phyloP scores from a whole-genome alignment of 2,797 vertebrate species.

The Liasis olivaceus region DNA sequence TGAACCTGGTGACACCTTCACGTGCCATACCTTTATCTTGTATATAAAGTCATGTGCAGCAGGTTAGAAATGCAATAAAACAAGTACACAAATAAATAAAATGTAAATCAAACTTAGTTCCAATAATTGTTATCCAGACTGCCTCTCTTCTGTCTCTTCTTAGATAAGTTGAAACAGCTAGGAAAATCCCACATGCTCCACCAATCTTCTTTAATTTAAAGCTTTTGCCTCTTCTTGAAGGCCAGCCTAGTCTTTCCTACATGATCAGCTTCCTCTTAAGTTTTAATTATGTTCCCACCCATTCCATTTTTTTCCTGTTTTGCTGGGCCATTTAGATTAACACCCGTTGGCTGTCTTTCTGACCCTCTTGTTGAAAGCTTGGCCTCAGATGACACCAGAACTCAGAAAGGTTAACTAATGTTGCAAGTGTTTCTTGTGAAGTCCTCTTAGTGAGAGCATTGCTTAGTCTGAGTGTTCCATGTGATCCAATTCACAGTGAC shows the following conservation, averaged over 20 bases:
- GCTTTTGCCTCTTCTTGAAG: conserved; percentile 53
- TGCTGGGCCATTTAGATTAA: conserved; percentile 61
- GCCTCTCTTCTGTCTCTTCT: neutral
- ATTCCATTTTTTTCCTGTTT: conserved; percentile 55
- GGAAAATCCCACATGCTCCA: conserved; percentile 53
- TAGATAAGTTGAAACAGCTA: conserved; percentile 46
- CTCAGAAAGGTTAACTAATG: conserved; percentile 67
- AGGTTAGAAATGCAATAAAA: neutral
- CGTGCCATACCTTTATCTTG: neutral
- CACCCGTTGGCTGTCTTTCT: conserved; percentile 59
- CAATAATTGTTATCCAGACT: conserved; percentile 17
- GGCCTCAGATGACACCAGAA: conserved; percentile 59
- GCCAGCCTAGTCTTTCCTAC: conserved; percentile 53
- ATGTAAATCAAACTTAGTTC: neutral
- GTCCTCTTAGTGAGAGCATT: neutral
- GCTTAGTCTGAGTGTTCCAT: conserved; percentile 20
- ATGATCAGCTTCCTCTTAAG: conserved; percentile 55
- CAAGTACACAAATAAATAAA: neutral
- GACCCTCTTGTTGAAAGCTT: conserved; percentile 64
- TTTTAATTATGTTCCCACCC: conserved; percentile 57
- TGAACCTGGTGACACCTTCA: neutral
- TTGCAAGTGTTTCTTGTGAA: conserved; percentile 55
- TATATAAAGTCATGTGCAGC: neutral
- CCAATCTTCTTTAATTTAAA: conserved; percentile 63
- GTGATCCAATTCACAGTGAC: conserved; percentile 52